Percentiles rank a stretch among this genome's conserved stretches.
phyloP scores from a whole-genome alignment of 2,113 vertebrate genomes.

The Platysteira castanea region DNA sequence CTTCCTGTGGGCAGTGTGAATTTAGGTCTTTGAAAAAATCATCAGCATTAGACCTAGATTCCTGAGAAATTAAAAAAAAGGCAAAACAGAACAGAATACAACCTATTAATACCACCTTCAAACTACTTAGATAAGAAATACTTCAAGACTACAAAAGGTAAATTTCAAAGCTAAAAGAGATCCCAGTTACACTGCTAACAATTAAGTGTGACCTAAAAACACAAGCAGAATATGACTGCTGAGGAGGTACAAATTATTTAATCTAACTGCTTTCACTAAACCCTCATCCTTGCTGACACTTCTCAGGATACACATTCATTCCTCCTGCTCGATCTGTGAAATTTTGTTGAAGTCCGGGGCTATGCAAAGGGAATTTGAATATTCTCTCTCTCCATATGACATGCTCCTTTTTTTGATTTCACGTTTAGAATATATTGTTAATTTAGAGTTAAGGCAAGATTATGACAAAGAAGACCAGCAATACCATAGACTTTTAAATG shows the following conservation, averaged over 20 bases:
- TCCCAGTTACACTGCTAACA: not conserved
- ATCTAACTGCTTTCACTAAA: not conserved
- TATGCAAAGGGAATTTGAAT: not conserved
- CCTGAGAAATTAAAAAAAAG: constrained; percentile 81
- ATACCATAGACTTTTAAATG: not conserved
- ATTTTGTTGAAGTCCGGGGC: not conserved
- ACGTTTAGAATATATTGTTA: not conserved
- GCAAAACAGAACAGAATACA: constrained; percentile 49
- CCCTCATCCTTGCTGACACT: not conserved
- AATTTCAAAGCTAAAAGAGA: not conserved
- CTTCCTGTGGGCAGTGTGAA: constrained; percentile 90
- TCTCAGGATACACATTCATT: not conserved
- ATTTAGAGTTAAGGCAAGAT: not conserved
- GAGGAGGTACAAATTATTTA: not conserved
- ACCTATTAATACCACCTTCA: constrained; percentile 35
- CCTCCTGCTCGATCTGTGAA: not conserved
- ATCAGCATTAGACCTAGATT: constrained; percentile 89
- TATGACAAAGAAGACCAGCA: not conserved
- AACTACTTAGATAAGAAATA: not conserved
- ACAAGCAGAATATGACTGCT: no score
- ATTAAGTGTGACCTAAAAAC: no score
- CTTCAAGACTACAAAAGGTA: not conserved
- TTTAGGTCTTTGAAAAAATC: constrained; percentile 94
- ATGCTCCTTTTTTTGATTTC: not conserved
- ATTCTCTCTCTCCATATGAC: not conserved